Evolutionary conservation across 2,797 vertebrate species (phyloP).

Genomic region (Octomys mimax): DNA sequence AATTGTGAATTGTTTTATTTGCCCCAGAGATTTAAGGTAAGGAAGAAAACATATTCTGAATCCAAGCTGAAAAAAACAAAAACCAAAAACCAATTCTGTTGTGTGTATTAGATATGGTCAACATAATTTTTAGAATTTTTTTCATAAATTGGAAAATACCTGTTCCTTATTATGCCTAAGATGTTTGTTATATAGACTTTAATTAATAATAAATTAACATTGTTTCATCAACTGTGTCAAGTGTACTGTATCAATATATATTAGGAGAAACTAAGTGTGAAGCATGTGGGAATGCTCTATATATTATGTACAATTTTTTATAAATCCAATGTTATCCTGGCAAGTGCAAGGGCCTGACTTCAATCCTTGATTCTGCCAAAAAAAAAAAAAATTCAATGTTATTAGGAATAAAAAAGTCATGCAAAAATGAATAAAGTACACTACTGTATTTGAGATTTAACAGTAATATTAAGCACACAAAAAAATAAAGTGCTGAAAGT

Average conservation of each 20-base stretch:
- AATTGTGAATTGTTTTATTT: conserved; percentile 2
- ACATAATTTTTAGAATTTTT: conserved; percentile 1
- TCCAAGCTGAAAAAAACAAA: conserved; percentile 17
- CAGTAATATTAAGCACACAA: neutral
- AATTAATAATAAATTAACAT: neutral
- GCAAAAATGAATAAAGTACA: neutral
- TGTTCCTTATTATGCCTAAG: too few relatives aligned
- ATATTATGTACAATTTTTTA: neutral
- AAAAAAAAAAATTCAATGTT: neutral
- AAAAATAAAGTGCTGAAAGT: neutral
- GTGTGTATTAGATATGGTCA: neutral
- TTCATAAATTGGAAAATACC: neutral
- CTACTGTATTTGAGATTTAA: neutral
- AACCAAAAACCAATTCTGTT: neutral
- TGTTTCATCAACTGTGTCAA: neutral
- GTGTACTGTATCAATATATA: neutral
- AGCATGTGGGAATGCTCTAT: neutral
- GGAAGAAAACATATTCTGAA: conserved; percentile 7
- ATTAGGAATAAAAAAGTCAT: neutral
- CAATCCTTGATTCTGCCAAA: too few relatives aligned
- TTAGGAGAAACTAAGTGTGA: neutral
- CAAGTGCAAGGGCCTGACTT: too few relatives aligned
- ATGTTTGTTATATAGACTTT: neutral
- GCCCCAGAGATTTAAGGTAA: conserved; percentile 21
- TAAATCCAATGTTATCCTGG: neutral